Evolutionary conservation across 1,140 invertebrate species (phyloP).

Genomic region (Protaetia brevitarsis): DNA sequence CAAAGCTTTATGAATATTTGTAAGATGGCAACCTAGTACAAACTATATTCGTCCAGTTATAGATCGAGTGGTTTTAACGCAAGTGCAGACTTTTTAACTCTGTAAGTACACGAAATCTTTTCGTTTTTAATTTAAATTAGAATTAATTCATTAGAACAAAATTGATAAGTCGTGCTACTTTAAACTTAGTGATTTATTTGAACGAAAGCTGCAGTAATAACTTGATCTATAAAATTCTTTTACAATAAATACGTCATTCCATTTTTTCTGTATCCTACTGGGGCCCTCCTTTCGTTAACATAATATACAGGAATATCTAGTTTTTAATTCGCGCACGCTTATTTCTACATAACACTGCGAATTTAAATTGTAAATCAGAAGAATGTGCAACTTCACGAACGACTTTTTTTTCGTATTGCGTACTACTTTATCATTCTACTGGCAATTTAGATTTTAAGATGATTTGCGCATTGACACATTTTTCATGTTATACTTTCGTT

Average conservation of each 20-base stretch:
- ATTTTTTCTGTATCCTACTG: neutral
- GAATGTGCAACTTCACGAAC: neutral
- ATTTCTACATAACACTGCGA: neutral
- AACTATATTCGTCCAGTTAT: no score
- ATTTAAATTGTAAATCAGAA: neutral
- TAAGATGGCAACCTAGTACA: no score
- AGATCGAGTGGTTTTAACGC: no score
- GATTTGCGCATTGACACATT: neutral
- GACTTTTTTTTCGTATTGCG: neutral
- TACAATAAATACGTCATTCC: neutral
- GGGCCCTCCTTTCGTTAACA: neutral
- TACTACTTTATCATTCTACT: neutral
- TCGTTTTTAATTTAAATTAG: no score
- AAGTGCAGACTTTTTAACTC: no score
- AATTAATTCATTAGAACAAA: no score
- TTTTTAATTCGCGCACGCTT: neutral
- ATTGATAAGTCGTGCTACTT: no score
- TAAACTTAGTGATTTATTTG: no score
- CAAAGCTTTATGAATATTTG: no score
- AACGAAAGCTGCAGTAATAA: neutral
- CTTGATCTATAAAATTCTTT: neutral
- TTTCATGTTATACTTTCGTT: neutral
- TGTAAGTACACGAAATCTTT: no score
- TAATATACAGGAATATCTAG: conserved; percentile 16
- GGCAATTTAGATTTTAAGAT: neutral